A percentile compares a stretch with the other conserved stretches of the same genome.
Evolutionary conservation across 2,888 invertebrate genomes (phyloP).

Genomic region (Leptarthrus brevirostris): DNA sequence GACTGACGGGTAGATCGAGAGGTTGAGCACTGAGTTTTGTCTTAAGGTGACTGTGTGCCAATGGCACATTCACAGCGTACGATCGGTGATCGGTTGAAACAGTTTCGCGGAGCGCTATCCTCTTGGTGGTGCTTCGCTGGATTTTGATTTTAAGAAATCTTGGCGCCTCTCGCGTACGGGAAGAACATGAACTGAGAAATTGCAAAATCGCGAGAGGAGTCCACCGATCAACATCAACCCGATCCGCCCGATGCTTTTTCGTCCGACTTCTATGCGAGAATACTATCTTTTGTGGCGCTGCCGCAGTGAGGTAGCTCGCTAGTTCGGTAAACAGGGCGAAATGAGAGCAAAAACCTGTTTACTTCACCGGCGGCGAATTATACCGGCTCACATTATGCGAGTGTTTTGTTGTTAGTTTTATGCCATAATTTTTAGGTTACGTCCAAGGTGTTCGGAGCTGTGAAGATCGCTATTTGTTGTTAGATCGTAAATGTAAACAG

Average conservation of each 20-base stretch:
- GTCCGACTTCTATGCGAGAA: background rate
- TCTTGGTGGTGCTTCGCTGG: slow-evolving; percentile 21
- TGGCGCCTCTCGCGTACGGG: slow-evolving; percentile 37
- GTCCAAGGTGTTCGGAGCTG: slow-evolving; percentile 25
- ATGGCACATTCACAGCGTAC: slow-evolving; percentile 55
- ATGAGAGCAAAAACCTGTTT: slow-evolving; percentile 40
- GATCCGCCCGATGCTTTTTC: background rate
- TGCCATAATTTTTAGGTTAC: slow-evolving; percentile 35
- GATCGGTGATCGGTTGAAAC: slow-evolving; percentile 18
- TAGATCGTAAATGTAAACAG: slow-evolving; percentile 2
- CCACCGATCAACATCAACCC: slow-evolving; percentile 14
- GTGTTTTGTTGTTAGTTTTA: slow-evolving; percentile 26
- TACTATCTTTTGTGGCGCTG: slow-evolving; percentile 7
- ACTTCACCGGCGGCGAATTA: slow-evolving; percentile 36
- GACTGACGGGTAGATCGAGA: slow-evolving; percentile 57
- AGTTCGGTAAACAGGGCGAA: slow-evolving; percentile 40
- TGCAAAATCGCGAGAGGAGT: slow-evolving; percentile 35
- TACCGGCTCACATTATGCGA: slow-evolving; percentile 17
- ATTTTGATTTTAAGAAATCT: slow-evolving; percentile 37
- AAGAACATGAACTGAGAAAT: slow-evolving; percentile 35
- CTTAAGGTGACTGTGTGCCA: slow-evolving; percentile 58
- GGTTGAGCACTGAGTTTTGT: slow-evolving; percentile 57
- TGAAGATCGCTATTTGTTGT: slow-evolving; percentile 17
- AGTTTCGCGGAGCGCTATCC: slow-evolving; percentile 21
- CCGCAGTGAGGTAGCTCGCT: slow-evolving; percentile 6